These are phyloP conservation scores for Lanius ludovicianus DNA, from an alignment of 2,113 vertebrate genomes.

Conservation along the genomic window DNA sequence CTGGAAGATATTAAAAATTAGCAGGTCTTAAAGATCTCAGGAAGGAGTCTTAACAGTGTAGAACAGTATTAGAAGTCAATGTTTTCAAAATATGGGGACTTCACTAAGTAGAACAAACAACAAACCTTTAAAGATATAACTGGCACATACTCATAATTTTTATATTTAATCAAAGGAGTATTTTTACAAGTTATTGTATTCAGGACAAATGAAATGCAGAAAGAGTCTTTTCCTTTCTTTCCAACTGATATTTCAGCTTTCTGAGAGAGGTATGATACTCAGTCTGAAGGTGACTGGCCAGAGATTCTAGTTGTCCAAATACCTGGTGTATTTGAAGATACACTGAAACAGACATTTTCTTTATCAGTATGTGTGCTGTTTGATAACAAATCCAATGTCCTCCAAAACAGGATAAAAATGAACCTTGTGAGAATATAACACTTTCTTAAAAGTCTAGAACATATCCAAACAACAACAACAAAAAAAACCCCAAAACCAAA, in stretches of 20 bases:
- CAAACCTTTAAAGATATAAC: background rate
- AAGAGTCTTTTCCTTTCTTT: background rate
- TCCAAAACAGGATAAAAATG: background rate
- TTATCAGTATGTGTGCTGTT: background rate
- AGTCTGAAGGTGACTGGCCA: background rate
- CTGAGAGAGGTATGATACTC: background rate
- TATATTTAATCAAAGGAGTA: background rate
- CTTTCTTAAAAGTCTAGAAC: background rate
- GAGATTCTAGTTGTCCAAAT: background rate
- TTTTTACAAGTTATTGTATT: background rate
- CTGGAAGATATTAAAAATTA: background rate
- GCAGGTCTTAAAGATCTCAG: background rate
- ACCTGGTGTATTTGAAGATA: background rate
- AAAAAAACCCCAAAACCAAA: background rate
- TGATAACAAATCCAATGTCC: background rate
- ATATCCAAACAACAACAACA: background rate
- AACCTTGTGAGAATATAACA: background rate
- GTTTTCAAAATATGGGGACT: background rate
- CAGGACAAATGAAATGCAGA: background rate
- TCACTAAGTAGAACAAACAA: background rate
- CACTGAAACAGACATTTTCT: background rate
- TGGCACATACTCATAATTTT: background rate
- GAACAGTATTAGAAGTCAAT: background rate
- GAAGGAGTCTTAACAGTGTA: background rate
- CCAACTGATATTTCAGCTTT: background rate